These are phyloP conservation scores for Cephus rjabovi DNA, from an alignment of 2,888 invertebrate species.

Conservation along the genomic window DNA sequence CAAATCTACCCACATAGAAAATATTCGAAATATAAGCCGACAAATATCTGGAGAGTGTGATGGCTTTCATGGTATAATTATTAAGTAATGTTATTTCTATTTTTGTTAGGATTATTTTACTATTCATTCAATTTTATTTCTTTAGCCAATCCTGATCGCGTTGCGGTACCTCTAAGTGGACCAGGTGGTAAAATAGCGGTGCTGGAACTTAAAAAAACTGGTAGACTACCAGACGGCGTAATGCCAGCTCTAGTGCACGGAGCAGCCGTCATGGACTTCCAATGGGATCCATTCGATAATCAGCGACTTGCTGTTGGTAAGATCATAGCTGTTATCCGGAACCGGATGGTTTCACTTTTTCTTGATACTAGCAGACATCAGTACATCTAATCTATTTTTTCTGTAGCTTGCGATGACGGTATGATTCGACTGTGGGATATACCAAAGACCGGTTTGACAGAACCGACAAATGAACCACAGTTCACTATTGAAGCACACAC, in stretches of 20 bases:
- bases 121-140: conserved; percentile 19
- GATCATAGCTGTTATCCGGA: conserved; percentile 16
- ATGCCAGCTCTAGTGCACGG: conserved; percentile 92
- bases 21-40: conserved; percentile 88
- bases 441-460: conserved; percentile 75
- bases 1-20: conserved; percentile 92
- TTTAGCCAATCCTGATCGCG: conserved; percentile 84
- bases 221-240: conserved; percentile 83
- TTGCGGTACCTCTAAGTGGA: conserved; percentile 91
- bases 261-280: conserved; percentile 90
- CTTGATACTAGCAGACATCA: neutral
- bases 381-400: neutral
- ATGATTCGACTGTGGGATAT: conserved; percentile 84
- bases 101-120: conserved; percentile 27
- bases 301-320: conserved; percentile 80
- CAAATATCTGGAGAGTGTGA: conserved; percentile 96
- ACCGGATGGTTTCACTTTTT: neutral
- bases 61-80: conserved; percentile 82
- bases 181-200: conserved; percentile 92
- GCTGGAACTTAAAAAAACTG: conserved; percentile 82
- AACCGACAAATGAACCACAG: conserved; percentile 83
- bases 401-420: conserved; percentile 87
- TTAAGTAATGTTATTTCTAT: conserved; percentile 10
- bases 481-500: conserved; percentile 81
- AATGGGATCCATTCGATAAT: conserved; percentile 93